Percentiles rank a stretch among this genome's conserved stretches.
Conservation (phyloP, 2,113 vertebrate genomes). For the Perca schrenkii region DNA sequence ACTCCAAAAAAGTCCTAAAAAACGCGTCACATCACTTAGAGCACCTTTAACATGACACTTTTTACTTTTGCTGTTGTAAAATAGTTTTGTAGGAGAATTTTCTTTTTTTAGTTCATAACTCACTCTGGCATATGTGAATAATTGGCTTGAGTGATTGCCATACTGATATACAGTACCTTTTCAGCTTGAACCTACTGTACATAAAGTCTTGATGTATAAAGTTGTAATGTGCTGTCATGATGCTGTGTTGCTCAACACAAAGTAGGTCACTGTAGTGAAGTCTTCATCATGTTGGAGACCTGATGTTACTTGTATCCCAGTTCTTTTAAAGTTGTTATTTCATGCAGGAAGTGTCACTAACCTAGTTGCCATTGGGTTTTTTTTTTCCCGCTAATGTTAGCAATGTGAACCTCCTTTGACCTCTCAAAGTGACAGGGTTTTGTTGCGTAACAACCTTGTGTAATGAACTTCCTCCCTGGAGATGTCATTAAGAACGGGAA, state of each 20-base stretch:
- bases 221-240: not conserved
- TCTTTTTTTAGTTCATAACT: not conserved
- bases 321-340: constrained; percentile 58
- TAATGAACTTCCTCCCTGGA: constrained; percentile 83
- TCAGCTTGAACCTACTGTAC: not conserved
- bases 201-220: not conserved
- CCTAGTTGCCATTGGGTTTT: constrained; percentile 64
- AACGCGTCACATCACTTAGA: too few species aligned
- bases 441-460: constrained; percentile 76
- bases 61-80: not conserved
- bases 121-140: not conserved
- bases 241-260: constrained; percentile 47
- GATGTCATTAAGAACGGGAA: constrained; percentile 81
- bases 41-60: not conserved
- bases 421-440: constrained; percentile 78
- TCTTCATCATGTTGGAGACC: constrained; percentile 44
- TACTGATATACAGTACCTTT: not conserved
- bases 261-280: constrained; percentile 61
- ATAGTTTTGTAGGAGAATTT: not conserved
- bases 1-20: too few species aligned
- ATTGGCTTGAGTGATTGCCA: not conserved
- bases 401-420: constrained; percentile 79
- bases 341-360: constrained; percentile 71
- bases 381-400: constrained; percentile 67
- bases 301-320: constrained; percentile 47